Evolutionary conservation across 2,113 vertebrate species (phyloP), one percentile per base, ranked within the genome.

Genomic region (Hippopotamus amphibius): DNA sequence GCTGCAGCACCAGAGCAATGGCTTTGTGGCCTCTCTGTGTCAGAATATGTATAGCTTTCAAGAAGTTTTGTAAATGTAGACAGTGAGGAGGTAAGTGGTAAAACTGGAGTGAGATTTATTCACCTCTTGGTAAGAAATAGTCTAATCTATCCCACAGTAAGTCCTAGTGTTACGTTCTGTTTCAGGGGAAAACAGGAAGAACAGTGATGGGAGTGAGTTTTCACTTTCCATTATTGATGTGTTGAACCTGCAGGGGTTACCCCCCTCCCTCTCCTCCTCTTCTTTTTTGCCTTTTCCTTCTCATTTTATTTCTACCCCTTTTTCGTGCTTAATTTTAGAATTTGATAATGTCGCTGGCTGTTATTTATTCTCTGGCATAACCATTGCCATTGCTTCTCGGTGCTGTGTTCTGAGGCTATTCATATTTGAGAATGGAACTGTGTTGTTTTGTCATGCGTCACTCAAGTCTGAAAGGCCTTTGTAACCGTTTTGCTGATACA

Each of bases 401-500:
- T 74, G 14, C 87, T 71, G 50, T 22, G 48, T 92, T 93, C 77
- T 37, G 30, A 88, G 91, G 82, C 77, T 80, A 55, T 91, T 71
- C 53, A 61, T 12, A 6, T 93, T 96, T 93, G 12, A 30, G 46
- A 61, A 90, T 41, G 81, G 71, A 77, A 22, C 88, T 30, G 0
- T 72, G 91, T 84, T 65, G 57, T 82, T 95, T 43, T 43, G 72
- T 84, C 91, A 85, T 65, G 61, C 19, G 7, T 95, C 53, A 68
- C 90, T 94, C 65, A 30, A 24, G 86, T 95, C 84, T 88, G 83
- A 93, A 80, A 48, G 80, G 46, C 86, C 89, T 85, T 66, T 82
- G 93, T 55, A 21, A 84, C 77, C 19, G 2, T 57, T 82, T 37
- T 30, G 14, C 88, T 66, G 96, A 83, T 91, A 48, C 83, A 68